phyloP scores from a whole-genome alignment of 2,797 vertebrate species.

The Pangasius macronema region DNA sequence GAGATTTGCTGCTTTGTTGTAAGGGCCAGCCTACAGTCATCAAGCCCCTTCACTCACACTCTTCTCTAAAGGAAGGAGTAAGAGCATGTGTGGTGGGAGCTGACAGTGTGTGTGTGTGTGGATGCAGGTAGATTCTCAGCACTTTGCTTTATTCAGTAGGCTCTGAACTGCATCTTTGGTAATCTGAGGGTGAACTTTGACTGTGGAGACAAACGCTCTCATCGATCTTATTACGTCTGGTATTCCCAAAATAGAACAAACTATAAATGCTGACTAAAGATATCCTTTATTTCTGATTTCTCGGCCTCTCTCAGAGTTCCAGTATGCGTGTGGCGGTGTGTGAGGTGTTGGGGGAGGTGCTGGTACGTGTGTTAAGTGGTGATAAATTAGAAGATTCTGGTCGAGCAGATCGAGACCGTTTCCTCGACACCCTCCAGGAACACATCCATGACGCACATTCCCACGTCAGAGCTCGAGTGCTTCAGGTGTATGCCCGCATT shows the following conservation, averaged over 20 bases:
- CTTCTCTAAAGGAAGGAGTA: constrained; percentile 48
- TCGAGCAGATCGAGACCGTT: constrained; percentile 85
- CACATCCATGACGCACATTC: constrained; percentile 85
- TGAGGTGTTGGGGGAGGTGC: constrained; percentile 85
- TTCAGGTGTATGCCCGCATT: constrained; percentile 87
- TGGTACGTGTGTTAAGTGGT: constrained; percentile 85
- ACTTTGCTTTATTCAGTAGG: constrained; percentile 56
- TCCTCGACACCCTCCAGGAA: constrained; percentile 87
- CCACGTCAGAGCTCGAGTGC: constrained; percentile 86
- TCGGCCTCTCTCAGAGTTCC: constrained; percentile 76
- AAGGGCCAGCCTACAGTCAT: constrained; percentile 84
- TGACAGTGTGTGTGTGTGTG: constrained; percentile 62
- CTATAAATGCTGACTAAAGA: neutral
- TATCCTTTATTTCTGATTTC: neutral
- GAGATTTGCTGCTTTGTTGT: constrained; percentile 81
- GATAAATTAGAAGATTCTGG: constrained; percentile 84
- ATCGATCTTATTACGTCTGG: neutral
- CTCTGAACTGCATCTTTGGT: constrained; percentile 60
- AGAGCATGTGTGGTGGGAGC: constrained; percentile 38
- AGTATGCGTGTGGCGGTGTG: constrained; percentile 88
- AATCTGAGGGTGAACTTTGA: constrained; percentile 49
- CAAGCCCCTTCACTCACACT: constrained; percentile 44
- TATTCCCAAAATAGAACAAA: neutral
- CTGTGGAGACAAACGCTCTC: too few relatives aligned
- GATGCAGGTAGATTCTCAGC: constrained; percentile 46